Percentiles rank a stretch among this genome's conserved stretches.
phyloP scores from a whole-genome alignment of 2,113 vertebrate species.

The Athene noctua region DNA sequence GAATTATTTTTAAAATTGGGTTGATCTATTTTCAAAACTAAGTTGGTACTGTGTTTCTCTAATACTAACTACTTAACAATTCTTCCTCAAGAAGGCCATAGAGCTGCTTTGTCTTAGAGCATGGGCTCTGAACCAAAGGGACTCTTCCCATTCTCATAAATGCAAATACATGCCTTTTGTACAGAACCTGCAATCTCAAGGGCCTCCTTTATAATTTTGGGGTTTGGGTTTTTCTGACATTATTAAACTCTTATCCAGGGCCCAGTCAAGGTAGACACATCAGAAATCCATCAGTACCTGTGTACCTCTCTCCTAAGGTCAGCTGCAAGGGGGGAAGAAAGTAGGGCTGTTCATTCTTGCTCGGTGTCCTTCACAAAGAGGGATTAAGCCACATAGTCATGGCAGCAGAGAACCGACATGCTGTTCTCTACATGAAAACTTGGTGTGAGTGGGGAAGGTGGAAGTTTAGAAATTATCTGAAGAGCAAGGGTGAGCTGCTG shows the following conservation, averaged over 20 bases:
- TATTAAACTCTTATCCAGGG: not conserved
- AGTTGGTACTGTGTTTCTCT: not conserved
- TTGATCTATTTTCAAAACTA: not conserved
- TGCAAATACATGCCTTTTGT: not conserved
- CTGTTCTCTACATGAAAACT: rapidly evolving
- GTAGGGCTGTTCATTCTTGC: not conserved
- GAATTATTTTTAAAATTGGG: not conserved
- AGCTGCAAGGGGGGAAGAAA: too few relatives aligned
- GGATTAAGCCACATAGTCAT: not conserved
- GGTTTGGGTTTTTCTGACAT: not conserved
- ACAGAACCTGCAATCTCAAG: not conserved
- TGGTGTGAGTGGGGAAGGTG: not conserved
- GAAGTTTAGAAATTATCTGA: not conserved
- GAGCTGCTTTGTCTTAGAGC: not conserved
- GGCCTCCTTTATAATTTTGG: not conserved
- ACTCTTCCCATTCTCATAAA: not conserved
- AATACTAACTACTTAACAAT: not conserved
- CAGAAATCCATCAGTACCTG: not conserved
- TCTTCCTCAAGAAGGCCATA: not conserved
- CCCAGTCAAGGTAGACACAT: rapidly evolving
- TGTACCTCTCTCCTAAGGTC: not conserved
- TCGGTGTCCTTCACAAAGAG: not conserved
- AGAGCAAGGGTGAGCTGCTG: not conserved
- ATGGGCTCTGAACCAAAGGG: not conserved
- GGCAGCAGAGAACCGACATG: not conserved